Conservation (phyloP, 2,797 vertebrate genomes). For the Chelmon rostratus region DNA sequence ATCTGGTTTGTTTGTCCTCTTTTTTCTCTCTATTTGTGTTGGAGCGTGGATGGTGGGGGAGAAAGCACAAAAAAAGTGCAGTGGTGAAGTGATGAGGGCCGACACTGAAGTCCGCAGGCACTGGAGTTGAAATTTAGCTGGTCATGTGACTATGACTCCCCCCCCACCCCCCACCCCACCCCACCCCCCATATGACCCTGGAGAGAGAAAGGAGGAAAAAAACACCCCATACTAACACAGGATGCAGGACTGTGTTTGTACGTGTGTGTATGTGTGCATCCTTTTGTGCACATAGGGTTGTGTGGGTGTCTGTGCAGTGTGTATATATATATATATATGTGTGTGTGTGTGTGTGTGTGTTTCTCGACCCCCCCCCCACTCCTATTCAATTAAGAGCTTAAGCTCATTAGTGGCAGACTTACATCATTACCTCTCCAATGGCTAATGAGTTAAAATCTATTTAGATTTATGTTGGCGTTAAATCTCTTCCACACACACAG, state of each 20-base stretch:
- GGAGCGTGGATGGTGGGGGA: not conserved
- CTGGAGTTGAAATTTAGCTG: slow-evolving; percentile 77
- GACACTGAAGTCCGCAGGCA: slow-evolving; percentile 71
- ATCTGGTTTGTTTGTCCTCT: slow-evolving; percentile 4
- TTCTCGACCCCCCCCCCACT: slow-evolving; percentile 48
- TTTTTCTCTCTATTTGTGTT: not conserved
- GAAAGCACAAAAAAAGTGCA: slow-evolving; percentile 28
- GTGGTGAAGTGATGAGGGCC: slow-evolving; percentile 63
- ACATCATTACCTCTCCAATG: slow-evolving; percentile 84
- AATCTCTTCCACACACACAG: slow-evolving; percentile 63
- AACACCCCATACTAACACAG: slow-evolving; percentile 62
- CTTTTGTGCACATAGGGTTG: slow-evolving; percentile 47
- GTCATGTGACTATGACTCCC: slow-evolving; percentile 74
- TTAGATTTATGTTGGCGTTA: slow-evolving; percentile 85
- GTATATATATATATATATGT: slow-evolving; percentile 16
- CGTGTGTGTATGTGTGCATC: slow-evolving; percentile 32
- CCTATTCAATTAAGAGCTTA: slow-evolving; percentile 85
- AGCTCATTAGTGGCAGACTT: slow-evolving; percentile 83
- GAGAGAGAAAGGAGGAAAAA: slow-evolving; percentile 32
- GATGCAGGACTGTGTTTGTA: slow-evolving; percentile 66
- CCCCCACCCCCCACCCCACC: slow-evolving; percentile 14
- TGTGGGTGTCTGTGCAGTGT: slow-evolving; percentile 42
- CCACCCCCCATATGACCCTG: slow-evolving; percentile 55
- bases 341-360: slow-evolving; percentile 32
- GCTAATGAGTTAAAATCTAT: slow-evolving; percentile 86